phyloP scores from a whole-genome alignment of 2,113 vertebrate species.

The Solea senegalensis region DNA sequence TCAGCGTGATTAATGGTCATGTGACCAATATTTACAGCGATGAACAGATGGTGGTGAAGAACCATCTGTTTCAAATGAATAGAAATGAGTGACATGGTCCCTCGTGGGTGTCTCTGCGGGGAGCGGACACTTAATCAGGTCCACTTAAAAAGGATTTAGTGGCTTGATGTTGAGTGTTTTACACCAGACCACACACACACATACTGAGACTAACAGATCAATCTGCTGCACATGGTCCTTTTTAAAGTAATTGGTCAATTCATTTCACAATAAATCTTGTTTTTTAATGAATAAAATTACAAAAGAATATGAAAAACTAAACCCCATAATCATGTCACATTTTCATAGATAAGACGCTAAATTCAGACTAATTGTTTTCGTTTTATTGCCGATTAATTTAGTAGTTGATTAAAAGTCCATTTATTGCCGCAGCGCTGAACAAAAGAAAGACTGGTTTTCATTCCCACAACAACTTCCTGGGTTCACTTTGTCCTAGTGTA shows the following conservation, averaged over 20 bases:
- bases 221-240: not conserved
- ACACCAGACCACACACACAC: not conserved
- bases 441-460: not conserved
- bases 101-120: not conserved
- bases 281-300: too few species aligned
- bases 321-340: too few species aligned
- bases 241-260: too few species aligned
- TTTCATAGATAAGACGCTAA: too few species aligned
- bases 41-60: not conserved
- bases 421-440: too few species aligned
- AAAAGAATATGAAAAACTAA: too few species aligned
- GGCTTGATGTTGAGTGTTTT: not conserved
- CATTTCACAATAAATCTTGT: too few species aligned
- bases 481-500: constrained; percentile 30
- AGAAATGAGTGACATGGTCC: not conserved
- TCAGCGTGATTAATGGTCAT: not conserved
- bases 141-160: not conserved
- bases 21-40: constrained; percentile 4
- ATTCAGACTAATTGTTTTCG: too few species aligned
- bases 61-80: constrained; percentile 9
- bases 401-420: too few species aligned
- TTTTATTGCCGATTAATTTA: too few species aligned
- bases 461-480: not conserved
- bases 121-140: not conserved
- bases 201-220: constrained; percentile 1